phyloP scores from a whole-genome alignment of 2,888 invertebrate genomes.

The Rhingia campestris region DNA sequence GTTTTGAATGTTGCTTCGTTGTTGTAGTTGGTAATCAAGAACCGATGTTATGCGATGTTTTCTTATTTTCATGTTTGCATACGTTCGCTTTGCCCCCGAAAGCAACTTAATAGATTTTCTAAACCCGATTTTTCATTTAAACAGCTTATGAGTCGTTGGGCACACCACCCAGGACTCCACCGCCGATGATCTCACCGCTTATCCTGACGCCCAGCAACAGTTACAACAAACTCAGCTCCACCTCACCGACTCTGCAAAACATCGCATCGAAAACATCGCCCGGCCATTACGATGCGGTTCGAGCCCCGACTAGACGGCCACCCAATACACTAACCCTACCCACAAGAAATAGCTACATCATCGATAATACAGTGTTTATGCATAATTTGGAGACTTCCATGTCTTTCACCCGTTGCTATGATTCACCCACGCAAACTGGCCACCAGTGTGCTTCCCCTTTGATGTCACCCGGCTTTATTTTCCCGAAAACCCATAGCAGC shows the following conservation, averaged over 20 bases:
- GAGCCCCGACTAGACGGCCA: slow-evolving; percentile 69
- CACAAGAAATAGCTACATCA: slow-evolving; percentile 46
- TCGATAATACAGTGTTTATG: slow-evolving; percentile 70
- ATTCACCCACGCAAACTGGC: slow-evolving; percentile 5
- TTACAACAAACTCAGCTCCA: slow-evolving; percentile 40
- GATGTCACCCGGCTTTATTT: slow-evolving; percentile 31
- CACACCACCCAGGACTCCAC: slow-evolving; percentile 73
- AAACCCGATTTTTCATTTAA: background rate
- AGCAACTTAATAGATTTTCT: background rate
- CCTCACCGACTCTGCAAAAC: slow-evolving; percentile 33
- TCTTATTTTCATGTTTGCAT: slow-evolving; percentile 50
- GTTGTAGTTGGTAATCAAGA: slow-evolving; percentile 43
- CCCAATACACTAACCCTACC: slow-evolving; percentile 73
- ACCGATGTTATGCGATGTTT: slow-evolving; percentile 49
- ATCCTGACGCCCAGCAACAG: slow-evolving; percentile 62
- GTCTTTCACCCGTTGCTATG: slow-evolving; percentile 48
- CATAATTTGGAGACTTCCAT: slow-evolving; percentile 69
- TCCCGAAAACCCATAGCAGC: slow-evolving; percentile 31
- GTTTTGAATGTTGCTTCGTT: slow-evolving; percentile 38
- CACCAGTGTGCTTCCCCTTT: slow-evolving; percentile 24
- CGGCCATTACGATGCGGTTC: slow-evolving; percentile 69
- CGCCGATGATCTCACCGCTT: slow-evolving; percentile 75
- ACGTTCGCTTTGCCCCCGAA: background rate
- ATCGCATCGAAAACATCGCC: slow-evolving; percentile 43
- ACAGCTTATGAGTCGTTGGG: slow-evolving; percentile 76